Evolutionary conservation across 2,113 vertebrate species (phyloP).

Genomic region (Pteruthius melanotis): DNA sequence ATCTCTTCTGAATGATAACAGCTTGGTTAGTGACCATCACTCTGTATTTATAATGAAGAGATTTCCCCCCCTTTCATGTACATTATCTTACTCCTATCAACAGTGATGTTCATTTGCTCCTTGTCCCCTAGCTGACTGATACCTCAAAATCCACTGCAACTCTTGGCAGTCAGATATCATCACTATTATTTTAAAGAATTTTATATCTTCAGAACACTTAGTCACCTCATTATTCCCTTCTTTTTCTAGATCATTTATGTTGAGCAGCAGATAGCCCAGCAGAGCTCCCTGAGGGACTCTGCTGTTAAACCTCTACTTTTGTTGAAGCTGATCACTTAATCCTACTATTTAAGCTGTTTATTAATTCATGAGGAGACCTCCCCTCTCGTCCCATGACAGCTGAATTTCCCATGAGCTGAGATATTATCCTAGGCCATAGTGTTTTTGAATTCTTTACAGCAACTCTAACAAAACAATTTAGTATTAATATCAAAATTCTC

Average conservation of each 20-base stretch:
- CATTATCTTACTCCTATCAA: background rate
- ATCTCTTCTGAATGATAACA: background rate
- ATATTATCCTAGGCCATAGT: background rate
- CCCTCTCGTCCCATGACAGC: background rate
- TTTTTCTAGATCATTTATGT: constrained; percentile 26
- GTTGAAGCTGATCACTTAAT: constrained; percentile 53
- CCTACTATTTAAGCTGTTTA: constrained; percentile 13
- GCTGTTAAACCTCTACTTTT: constrained; percentile 33
- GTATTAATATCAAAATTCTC: background rate
- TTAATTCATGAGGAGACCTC: constrained; percentile 23
- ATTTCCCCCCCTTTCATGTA: background rate
- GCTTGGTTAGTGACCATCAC: background rate
- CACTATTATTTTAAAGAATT: background rate
- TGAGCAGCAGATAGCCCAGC: background rate
- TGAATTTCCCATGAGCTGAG: background rate
- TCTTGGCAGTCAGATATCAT: background rate
- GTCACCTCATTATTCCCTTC: constrained; percentile 18
- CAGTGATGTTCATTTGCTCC: background rate
- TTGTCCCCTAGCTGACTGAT: background rate
- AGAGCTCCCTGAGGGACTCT: constrained; percentile 11
- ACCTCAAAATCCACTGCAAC: background rate
- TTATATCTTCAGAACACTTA: background rate
- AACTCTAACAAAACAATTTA: background rate
- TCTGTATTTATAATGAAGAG: background rate
- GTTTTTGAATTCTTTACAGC: background rate